A percentile compares a stretch with the other conserved stretches of the same genome.
These are phyloP conservation scores for Tachina lurida DNA, from an alignment of 2,888 invertebrate species.

Conservation along the genomic window DNA sequence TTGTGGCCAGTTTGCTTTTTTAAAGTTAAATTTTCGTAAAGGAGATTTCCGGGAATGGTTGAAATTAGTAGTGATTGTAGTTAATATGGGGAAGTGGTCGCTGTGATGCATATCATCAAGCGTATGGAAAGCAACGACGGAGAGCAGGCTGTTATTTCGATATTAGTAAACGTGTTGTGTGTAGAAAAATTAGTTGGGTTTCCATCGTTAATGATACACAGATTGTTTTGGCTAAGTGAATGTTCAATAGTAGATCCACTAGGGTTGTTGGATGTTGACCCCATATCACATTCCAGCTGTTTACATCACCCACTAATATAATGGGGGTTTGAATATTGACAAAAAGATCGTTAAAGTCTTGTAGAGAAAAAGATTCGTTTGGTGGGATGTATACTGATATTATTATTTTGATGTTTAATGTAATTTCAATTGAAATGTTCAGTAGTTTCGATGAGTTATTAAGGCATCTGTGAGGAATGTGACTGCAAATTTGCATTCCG, in stretches of 20 bases:
- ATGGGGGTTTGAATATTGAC: not conserved
- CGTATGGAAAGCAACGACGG: too few species aligned
- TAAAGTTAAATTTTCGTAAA: too few species aligned
- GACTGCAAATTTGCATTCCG: not conserved
- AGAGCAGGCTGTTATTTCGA: too few species aligned
- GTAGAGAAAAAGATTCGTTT: constrained; percentile 6
- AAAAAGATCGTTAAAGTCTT: constrained; percentile 18
- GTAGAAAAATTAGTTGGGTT: not conserved
- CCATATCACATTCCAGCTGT: constrained; percentile 33
- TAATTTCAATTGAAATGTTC: not conserved
- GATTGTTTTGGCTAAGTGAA: not conserved
- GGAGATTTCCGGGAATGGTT: not conserved
- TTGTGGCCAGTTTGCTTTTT: too few species aligned
- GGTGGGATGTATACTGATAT: not conserved
- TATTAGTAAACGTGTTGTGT: too few species aligned
- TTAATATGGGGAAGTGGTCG: too few species aligned
- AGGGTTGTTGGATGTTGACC: constrained; percentile 15
- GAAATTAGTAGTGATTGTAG: too few species aligned
- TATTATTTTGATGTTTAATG: too few species aligned
- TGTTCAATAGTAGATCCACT: not conserved
- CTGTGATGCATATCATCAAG: too few species aligned
- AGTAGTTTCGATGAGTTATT: not conserved
- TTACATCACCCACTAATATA: not conserved
- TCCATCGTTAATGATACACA: not conserved
- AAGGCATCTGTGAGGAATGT: not conserved